Evolutionary conservation across 2,797 vertebrate genomes (phyloP), one percentile per base, ranked within the genome.

Genomic region (Sebastes baramenuke): DNA sequence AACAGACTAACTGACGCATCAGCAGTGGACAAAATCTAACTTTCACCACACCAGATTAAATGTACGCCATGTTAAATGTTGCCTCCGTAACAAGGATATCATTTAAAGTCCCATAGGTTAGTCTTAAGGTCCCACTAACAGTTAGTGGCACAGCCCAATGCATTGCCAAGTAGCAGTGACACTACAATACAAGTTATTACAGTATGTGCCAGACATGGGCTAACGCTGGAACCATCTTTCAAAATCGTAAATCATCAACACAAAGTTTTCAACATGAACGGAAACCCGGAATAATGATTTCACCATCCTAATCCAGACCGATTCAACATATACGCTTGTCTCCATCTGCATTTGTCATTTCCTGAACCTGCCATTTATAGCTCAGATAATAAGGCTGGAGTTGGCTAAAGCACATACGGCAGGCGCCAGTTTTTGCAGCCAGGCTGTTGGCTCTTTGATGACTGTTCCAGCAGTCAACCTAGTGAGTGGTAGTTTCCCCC

Each of bases 361-460:
- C 74, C 82, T 92, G 68, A 82, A 75, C 72, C 52, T 65, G 46
- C 78, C 75, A 72, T 90, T 89, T 90, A 90, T 84, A 86, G 82
- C 79, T 49, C n/a, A 20, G 68, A 85, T 80, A 74, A 90, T 86
- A 84, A 88, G 74, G 79, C 81, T 61, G 60, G 62, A 80, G 71
- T 72, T 79, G 83, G 78, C 78, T 30, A 3, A 84, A 85, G 80
- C 67, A 46, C 79, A 82, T 61, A 75, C 11, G 27, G 52, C 62
- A 0, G 75, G 68, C 60, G 72, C 73, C 72, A 67, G 69, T 66
- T 84, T 18, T 62, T 83, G 79, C 66, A 78, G 81, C 80, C 80
- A 72, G 83, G 38, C 86, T 88, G 80, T 83, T 79, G 75, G 84
- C 79, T 80, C 71, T 89, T 79, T 90, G 74, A 87, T 89, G 88